Percentiles rank a stretch among this genome's conserved stretches.
phyloP scores from a whole-genome alignment of 1,140 invertebrate genomes.

The Lycorma delicatula region DNA sequence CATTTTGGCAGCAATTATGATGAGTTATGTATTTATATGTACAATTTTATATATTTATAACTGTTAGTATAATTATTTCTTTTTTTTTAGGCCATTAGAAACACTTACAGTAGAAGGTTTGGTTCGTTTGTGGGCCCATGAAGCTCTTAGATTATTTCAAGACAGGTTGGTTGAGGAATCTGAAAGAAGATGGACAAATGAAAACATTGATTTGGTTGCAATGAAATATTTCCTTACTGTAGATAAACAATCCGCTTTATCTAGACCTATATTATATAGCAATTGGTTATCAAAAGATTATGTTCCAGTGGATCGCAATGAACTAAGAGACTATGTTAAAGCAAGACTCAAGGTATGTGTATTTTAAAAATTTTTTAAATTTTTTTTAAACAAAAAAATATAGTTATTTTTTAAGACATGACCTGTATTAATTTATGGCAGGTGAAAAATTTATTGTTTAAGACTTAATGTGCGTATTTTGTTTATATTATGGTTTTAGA shows the following conservation, averaged over 20 bases:
- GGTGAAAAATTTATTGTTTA: too few relatives aligned
- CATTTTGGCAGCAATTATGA: too few relatives aligned
- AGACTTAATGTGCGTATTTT: too few relatives aligned
- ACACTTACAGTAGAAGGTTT: constrained; percentile 85
- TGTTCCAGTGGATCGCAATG: constrained; percentile 89
- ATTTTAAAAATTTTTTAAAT: background rate
- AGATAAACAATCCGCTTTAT: constrained; percentile 74
- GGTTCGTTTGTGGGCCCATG: constrained; percentile 96
- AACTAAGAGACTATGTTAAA: constrained; percentile 92
- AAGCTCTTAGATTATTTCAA: constrained; percentile 96
- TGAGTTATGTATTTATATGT: too few relatives aligned
- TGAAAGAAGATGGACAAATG: constrained; percentile 96
- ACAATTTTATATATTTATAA: too few relatives aligned
- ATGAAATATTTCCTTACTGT: constrained; percentile 92
- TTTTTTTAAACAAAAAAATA: too few relatives aligned
- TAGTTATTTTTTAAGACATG: too few relatives aligned
- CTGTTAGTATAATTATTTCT: too few relatives aligned
- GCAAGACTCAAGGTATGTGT: constrained; percentile 75
- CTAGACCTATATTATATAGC: constrained; percentile 90
- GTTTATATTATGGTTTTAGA: too few relatives aligned
- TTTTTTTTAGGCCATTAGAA: constrained; percentile 67
- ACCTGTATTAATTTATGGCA: too few relatives aligned
- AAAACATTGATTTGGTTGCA: constrained; percentile 92
- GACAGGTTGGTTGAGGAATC: constrained; percentile 88
- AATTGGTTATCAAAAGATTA: constrained; percentile 99